Evolutionary conservation across 2,797 vertebrate species (phyloP).

Genomic region (Pterois miles): DNA sequence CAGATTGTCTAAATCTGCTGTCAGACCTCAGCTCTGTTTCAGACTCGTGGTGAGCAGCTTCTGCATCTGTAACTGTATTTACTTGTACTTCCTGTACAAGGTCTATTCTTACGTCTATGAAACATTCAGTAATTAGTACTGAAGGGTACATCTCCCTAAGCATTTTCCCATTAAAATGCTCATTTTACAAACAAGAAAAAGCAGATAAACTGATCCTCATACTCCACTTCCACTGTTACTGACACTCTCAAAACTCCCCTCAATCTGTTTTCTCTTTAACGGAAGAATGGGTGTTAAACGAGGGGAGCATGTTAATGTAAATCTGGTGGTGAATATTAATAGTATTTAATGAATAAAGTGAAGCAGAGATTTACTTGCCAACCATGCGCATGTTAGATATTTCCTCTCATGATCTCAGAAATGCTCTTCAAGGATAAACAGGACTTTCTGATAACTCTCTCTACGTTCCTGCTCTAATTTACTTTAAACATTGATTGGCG

Average conservation of each 20-base stretch:
- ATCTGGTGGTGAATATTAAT: background rate
- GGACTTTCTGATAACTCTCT: background rate
- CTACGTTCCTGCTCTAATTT: background rate
- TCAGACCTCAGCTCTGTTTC: background rate
- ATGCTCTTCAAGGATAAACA: background rate
- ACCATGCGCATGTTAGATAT: background rate
- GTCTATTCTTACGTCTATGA: background rate
- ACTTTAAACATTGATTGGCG: background rate
- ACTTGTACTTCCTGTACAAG: background rate
- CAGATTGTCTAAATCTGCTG: background rate
- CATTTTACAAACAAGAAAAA: conserved; percentile 1
- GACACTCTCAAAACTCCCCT: background rate
- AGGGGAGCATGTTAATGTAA: background rate
- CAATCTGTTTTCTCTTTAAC: background rate
- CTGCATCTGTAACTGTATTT: background rate
- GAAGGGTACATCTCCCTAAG: background rate
- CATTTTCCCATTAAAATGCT: background rate
- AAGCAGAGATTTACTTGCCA: background rate
- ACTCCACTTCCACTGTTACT: background rate
- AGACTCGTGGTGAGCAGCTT: background rate
- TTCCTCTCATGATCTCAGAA: background rate
- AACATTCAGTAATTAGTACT: background rate
- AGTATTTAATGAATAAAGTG: background rate
- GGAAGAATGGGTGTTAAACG: background rate
- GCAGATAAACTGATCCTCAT: background rate